Conservation (phyloP, 1,140 invertebrate genomes). For the Chymomyza costata region DNA sequence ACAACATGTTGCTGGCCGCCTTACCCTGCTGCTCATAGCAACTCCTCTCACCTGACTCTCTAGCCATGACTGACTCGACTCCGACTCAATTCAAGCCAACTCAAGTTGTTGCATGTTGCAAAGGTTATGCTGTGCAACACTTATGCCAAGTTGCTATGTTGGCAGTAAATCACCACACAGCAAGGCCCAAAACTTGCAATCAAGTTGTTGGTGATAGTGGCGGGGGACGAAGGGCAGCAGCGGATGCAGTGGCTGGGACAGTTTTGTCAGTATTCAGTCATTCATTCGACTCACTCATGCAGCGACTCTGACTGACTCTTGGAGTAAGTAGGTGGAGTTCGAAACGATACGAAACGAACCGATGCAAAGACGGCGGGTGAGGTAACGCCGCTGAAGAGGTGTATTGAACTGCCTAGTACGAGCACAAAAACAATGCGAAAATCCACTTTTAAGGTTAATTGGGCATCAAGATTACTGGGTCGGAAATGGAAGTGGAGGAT, state of each 20-base stretch:
- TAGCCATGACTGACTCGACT: too few species aligned
- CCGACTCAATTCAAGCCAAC: too few species aligned
- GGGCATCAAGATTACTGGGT: conserved; percentile 75
- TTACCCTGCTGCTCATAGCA: conserved; percentile 4
- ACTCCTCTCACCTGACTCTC: background rate
- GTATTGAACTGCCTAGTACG: conserved; percentile 30
- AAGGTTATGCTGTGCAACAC: conserved; percentile 73
- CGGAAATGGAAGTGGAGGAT: conserved; percentile 71
- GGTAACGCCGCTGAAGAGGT: conserved; percentile 4
- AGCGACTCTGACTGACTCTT: too few species aligned
- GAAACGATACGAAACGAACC: too few species aligned
- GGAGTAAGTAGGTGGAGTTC: conserved; percentile 38
- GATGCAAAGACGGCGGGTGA: too few species aligned
- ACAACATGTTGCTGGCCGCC: conserved; percentile 53
- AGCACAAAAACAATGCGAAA: conserved; percentile 61
- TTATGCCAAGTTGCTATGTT: conserved; percentile 73
- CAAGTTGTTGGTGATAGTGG: conserved; percentile 35
- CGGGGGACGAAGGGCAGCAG: background rate
- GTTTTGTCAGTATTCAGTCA: conserved; percentile 35
- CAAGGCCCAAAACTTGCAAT: conserved; percentile 37
- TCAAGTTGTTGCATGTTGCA: conserved; percentile 60
- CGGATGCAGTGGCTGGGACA: background rate
- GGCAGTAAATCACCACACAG: conserved; percentile 59
- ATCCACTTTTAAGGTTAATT: conserved; percentile 75
- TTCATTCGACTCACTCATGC: conserved; percentile 2